Conservation (phyloP, 2,888 invertebrate genomes). For the Nemapogon koenigi region DNA sequence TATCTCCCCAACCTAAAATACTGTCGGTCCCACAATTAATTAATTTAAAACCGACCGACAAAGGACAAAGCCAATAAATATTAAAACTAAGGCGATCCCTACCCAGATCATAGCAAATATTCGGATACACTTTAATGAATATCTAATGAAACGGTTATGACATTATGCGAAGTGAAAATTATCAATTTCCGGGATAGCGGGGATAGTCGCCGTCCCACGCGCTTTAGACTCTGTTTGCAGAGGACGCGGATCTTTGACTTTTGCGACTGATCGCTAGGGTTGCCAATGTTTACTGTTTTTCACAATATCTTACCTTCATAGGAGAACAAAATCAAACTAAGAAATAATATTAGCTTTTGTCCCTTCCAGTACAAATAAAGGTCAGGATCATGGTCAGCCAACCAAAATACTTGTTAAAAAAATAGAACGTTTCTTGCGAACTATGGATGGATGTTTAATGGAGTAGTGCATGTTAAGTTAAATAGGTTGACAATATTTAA, state of each 20-base stretch:
- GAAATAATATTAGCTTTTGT: no score
- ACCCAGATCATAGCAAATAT: slow-evolving; percentile 33
- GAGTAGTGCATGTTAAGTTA: no score
- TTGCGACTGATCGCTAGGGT: slow-evolving; percentile 34
- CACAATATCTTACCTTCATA: no score
- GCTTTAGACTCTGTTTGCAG: background rate
- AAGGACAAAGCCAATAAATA: slow-evolving; percentile 33
- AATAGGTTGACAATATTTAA: no score
- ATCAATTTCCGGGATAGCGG: slow-evolving; percentile 32
- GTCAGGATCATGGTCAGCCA: no score
- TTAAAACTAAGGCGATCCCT: slow-evolving; percentile 31
- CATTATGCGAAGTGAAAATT: slow-evolving; percentile 44
- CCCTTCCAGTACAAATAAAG: no score
- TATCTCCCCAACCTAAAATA: no score
- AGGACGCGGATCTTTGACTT: slow-evolving; percentile 36
- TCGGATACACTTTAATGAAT: slow-evolving; percentile 47
- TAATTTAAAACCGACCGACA: slow-evolving; percentile 45
- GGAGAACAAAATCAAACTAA: no score
- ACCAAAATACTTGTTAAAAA: no score
- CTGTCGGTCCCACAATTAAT: slow-evolving; percentile 23
- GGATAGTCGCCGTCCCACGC: background rate
- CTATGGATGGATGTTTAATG: no score
- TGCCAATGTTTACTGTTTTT: slow-evolving; percentile 19
- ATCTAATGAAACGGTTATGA: slow-evolving; percentile 47
- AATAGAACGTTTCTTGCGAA: no score